These are phyloP conservation scores for Drosophila neutralis DNA, from an alignment of 2,888 invertebrate species.

Conservation along the genomic window DNA sequence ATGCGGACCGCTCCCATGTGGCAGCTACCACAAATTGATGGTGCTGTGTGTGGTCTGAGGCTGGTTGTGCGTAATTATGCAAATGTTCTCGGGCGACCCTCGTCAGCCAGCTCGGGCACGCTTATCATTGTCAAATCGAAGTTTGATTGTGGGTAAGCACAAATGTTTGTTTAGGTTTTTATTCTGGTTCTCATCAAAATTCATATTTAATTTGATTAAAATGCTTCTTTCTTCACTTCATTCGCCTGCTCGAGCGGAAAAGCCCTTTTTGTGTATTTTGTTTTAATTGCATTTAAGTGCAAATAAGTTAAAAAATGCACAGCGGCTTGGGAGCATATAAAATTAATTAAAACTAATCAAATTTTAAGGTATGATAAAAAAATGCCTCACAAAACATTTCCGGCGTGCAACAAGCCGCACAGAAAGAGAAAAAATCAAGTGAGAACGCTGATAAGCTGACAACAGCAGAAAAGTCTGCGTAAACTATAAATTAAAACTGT, in stretches of 20 bases:
- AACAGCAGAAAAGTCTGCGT: neutral
- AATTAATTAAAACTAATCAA: conserved; percentile 68
- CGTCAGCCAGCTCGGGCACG: conserved; percentile 36
- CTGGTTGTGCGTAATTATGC: conserved; percentile 62
- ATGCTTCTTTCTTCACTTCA: conserved; percentile 10
- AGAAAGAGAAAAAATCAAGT: neutral
- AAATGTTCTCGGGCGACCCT: conserved; percentile 57
- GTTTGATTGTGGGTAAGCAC: conserved; percentile 51
- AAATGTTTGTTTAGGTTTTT: conserved; percentile 58
- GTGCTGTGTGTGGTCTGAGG: neutral
- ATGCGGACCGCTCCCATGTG: conserved; percentile 33
- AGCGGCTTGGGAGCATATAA: conserved; percentile 50
- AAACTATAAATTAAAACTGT: neutral
- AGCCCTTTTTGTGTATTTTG: conserved; percentile 14
- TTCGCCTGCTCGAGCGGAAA: conserved; percentile 27
- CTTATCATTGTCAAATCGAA: conserved; percentile 67
- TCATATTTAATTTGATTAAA: conserved; percentile 60
- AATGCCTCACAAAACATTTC: conserved; percentile 48
- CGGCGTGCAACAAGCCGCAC: conserved; percentile 18
- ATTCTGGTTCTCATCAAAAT: conserved; percentile 37
- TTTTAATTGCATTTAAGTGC: conserved; percentile 22
- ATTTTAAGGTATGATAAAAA: conserved; percentile 41
- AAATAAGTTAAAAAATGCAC: conserved; percentile 20
- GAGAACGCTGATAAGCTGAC: neutral
- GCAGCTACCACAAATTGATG: conserved; percentile 17